These are phyloP conservation scores for Chrysotoxum bicinctum DNA, from an alignment of 2,888 invertebrate genomes.

Conservation along the genomic window DNA sequence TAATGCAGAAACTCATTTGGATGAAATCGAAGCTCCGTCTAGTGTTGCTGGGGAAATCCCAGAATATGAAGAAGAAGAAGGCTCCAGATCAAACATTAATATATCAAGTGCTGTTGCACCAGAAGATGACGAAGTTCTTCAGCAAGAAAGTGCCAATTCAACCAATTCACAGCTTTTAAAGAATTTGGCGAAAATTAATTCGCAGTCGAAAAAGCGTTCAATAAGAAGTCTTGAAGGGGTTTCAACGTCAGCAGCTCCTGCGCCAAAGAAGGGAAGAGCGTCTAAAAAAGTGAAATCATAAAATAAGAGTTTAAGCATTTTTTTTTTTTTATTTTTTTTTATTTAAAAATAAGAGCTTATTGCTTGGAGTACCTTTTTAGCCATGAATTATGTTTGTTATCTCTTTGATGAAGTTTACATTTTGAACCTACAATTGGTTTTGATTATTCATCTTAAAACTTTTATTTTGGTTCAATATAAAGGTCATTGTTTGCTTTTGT, in stretches of 20 bases:
- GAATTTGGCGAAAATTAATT: conserved; percentile 77
- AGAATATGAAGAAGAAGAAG: neutral
- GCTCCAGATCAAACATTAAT: neutral
- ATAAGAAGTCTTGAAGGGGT: conserved; percentile 70
- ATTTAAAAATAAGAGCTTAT: too few species aligned
- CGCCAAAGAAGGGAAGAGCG: conserved; percentile 73
- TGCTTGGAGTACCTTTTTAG: too few species aligned
- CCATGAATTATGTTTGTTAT: too few species aligned
- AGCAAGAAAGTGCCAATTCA: conserved; percentile 74
- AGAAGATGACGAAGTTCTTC: conserved; percentile 69
- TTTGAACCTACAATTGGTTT: too few species aligned
- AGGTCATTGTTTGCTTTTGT: too few species aligned
- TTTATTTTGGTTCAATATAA: too few species aligned
- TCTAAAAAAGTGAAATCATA: conserved; percentile 16
- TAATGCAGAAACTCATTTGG: conserved; percentile 68
- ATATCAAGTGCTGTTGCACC: conserved; percentile 32
- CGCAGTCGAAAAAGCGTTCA: conserved; percentile 75
- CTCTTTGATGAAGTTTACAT: too few species aligned
- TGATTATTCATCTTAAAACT: too few species aligned
- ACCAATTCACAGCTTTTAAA: conserved; percentile 75
- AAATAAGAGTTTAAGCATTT: neutral
- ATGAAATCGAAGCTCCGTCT: conserved; percentile 73
- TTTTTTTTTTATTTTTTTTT: too few species aligned
- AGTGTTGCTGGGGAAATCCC: neutral
- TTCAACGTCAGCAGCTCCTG: conserved; percentile 64